Percentiles rank a stretch among this genome's conserved stretches.
These are phyloP conservation scores for Hypomecis punctinalis DNA, from an alignment of 2,888 invertebrate genomes.

Conservation along the genomic window DNA sequence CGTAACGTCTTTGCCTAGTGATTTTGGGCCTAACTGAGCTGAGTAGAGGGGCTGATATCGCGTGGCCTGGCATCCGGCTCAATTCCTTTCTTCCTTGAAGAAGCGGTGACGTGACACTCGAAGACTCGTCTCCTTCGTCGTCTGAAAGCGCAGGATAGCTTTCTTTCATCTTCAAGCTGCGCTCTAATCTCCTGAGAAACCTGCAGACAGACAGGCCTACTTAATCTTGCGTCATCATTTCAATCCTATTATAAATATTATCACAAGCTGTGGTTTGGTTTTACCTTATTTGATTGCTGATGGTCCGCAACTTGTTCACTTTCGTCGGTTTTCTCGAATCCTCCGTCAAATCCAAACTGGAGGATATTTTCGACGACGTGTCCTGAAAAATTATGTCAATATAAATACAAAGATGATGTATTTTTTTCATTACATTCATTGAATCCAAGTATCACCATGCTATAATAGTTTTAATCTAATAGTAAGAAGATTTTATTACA, in stretches of 20 bases:
- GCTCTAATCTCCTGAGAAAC: slow-evolving; percentile 89
- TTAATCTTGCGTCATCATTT: slow-evolving; percentile 28
- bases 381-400: slow-evolving; percentile 70
- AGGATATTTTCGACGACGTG: slow-evolving; percentile 86
- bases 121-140: slow-evolving; percentile 86
- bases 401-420: background rate
- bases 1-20: slow-evolving; percentile 76
- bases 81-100: slow-evolving; percentile 78
- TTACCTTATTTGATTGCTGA: slow-evolving; percentile 91
- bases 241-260: background rate
- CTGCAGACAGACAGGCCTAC: slow-evolving; percentile 65
- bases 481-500: slow-evolving; percentile 11
- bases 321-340: slow-evolving; percentile 85
- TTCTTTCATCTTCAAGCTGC: slow-evolving; percentile 88
- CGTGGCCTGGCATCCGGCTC: slow-evolving; percentile 66
- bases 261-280: slow-evolving; percentile 1
- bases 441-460: slow-evolving; percentile 23
- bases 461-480: slow-evolving; percentile 13
- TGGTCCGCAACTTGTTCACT: slow-evolving; percentile 88
- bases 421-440: background rate
- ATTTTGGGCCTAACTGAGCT: slow-evolving; percentile 79
- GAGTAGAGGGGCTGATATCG: slow-evolving; percentile 77
- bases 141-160: slow-evolving; percentile 85
- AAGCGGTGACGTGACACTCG: slow-evolving; percentile 87
- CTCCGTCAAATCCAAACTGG: slow-evolving; percentile 83